Percentiles rank a stretch among this genome's conserved stretches.
These are phyloP conservation scores for Leptarthrus brevirostris DNA, from an alignment of 2,888 invertebrate species.

Conservation along the genomic window DNA sequence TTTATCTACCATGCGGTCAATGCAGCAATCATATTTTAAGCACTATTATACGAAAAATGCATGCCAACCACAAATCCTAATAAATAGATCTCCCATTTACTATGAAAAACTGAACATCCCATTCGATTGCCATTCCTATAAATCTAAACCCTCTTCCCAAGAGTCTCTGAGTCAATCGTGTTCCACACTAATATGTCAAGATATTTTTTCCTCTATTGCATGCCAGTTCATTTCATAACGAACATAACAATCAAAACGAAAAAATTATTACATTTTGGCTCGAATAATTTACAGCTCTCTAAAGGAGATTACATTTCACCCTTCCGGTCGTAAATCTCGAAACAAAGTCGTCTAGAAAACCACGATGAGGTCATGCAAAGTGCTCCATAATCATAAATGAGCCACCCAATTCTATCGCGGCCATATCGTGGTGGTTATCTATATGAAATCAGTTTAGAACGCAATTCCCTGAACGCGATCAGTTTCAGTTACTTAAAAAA, in stretches of 20 bases:
- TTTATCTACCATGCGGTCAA: too few species aligned
- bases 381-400: conserved; percentile 39
- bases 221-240: conserved; percentile 4
- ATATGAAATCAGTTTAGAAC: conserved; percentile 43
- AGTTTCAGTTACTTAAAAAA: not conserved
- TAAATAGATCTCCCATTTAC: too few species aligned
- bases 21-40: too few species aligned
- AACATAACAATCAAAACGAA: conserved; percentile 18
- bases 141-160: too few species aligned
- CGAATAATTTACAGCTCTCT: conserved; percentile 7
- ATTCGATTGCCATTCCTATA: too few species aligned
- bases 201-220: conserved; percentile 5
- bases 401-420: conserved; percentile 45
- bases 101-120: too few species aligned
- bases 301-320: conserved; percentile 41
- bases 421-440: conserved; percentile 46
- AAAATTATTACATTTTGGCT: conserved; percentile 22
- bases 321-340: conserved; percentile 33
- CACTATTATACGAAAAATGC: too few species aligned
- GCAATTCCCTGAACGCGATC: conserved; percentile 38
- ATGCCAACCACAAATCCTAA: too few species aligned
- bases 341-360: conserved; percentile 35
- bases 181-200: conserved; percentile 14
- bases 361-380: conserved; percentile 47
- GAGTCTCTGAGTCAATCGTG: not conserved